Percentiles rank a stretch among this genome's conserved stretches.
phyloP scores from a whole-genome alignment of 2,113 vertebrate genomes.

The Elgaria multicarinata region DNA sequence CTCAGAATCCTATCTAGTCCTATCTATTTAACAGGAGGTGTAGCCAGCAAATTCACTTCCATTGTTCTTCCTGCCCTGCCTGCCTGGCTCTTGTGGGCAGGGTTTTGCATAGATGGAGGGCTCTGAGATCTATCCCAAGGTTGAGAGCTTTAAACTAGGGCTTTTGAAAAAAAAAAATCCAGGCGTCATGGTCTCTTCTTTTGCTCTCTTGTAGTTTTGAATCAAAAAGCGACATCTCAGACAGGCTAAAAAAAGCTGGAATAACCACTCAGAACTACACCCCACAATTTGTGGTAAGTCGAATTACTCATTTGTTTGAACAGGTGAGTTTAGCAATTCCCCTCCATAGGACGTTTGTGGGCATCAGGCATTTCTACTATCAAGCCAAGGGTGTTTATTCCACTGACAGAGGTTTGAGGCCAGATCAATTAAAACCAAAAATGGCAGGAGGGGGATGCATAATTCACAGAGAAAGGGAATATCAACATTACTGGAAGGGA shows the following conservation, averaged over 20 bases:
- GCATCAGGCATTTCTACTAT: background rate
- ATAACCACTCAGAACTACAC: conserved; percentile 19
- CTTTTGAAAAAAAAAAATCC: background rate
- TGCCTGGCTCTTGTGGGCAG: too few species aligned
- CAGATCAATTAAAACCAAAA: background rate
- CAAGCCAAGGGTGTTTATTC: background rate
- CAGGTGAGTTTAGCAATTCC: background rate
- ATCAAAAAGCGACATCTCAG: background rate
- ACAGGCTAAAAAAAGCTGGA: conserved; percentile 18
- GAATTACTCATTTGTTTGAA: background rate
- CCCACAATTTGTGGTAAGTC: conserved; percentile 38
- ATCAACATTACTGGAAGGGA: background rate
- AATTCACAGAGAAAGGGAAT: background rate
- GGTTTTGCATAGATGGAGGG: too few species aligned
- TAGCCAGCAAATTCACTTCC: too few species aligned
- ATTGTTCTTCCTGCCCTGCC: too few species aligned
- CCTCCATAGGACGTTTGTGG: background rate
- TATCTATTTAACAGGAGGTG: too few species aligned
- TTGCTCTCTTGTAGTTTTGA: conserved; percentile 37
- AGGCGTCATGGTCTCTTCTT: background rate
- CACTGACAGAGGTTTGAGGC: background rate
- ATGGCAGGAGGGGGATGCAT: background rate
- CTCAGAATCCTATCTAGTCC: too few species aligned
- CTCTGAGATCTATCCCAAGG: too few species aligned
- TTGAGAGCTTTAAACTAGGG: background rate